phyloP scores from a whole-genome alignment of 1,140 invertebrate species.

The Ooceraea biroi region DNA sequence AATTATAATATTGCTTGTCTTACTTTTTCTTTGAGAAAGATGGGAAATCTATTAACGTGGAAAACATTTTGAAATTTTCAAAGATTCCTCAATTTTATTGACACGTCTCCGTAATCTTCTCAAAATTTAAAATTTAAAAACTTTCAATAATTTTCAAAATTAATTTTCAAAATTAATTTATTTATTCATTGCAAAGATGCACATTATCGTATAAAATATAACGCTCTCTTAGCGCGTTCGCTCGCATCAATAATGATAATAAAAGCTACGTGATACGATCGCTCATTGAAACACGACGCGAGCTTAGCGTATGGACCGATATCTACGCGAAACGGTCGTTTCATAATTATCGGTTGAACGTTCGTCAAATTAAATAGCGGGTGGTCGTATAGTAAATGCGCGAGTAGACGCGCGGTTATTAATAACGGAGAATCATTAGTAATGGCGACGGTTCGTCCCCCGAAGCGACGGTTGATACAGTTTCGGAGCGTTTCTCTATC shows the following conservation, averaged over 20 bases:
- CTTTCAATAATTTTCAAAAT: too few relatives aligned
- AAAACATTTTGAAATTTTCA: constrained; percentile 24
- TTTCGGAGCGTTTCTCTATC: constrained; percentile 29
- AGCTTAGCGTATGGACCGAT: neutral
- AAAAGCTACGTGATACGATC: neutral
- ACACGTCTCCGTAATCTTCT: neutral
- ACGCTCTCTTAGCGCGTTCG: neutral
- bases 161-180: constrained; percentile 37
- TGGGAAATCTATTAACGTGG: neutral
- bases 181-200: neutral
- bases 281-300: neutral
- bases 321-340: neutral
- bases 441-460: constrained; percentile 25
- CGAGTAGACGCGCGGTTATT: constrained; percentile 13
- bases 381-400: neutral
- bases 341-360: constrained; percentile 38
- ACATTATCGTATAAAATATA: neutral
- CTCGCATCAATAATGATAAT: constrained; percentile 29
- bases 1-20: constrained; percentile 4
- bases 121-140: too few relatives aligned
- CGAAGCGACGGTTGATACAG: constrained; percentile 43
- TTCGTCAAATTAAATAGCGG: constrained; percentile 41
- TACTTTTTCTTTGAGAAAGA: constrained; percentile 20
- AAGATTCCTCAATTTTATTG: constrained; percentile 19
- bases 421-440: constrained; percentile 39